Evolutionary conservation across 2,797 vertebrate genomes (phyloP).

Genomic region (Gallinago solitaria): DNA sequence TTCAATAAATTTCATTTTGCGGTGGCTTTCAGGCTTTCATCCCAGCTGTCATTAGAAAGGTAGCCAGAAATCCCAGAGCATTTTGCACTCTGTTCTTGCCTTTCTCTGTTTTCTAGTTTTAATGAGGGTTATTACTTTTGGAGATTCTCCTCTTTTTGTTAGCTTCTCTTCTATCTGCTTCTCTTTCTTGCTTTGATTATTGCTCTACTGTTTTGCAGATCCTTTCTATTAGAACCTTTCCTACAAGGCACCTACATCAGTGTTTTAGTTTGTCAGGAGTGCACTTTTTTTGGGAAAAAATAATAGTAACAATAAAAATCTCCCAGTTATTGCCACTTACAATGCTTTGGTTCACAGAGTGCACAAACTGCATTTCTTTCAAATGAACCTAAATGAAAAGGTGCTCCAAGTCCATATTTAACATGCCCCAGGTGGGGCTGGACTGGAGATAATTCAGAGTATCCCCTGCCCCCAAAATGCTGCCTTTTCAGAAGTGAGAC

Average conservation of each 20-base stretch:
- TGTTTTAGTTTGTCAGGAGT: neutral
- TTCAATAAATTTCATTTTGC: neutral
- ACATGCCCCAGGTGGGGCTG: neutral
- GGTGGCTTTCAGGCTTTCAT: neutral
- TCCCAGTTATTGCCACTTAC: neutral
- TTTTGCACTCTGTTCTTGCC: neutral
- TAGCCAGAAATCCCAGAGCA: neutral
- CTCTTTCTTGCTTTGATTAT: neutral
- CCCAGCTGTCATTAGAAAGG: neutral
- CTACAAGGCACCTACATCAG: neutral
- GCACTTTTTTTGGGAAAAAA: neutral
- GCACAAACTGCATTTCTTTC: neutral
- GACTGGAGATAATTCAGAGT: neutral
- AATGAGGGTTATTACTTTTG: neutral
- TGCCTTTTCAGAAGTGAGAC: neutral
- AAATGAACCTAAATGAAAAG: neutral
- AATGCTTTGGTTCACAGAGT: neutral
- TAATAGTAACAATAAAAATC: neutral
- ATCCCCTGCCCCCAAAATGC: neutral
- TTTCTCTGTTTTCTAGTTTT: slow-evolving; percentile 2
- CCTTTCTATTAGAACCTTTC: neutral
- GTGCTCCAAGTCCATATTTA: neutral
- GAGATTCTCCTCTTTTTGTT: neutral
- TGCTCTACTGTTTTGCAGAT: neutral
- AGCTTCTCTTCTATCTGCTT: neutral